Base-by-base conservation (phyloP, 2,888 invertebrate genomes). In the Sarcophaga rosellei region DNA sequence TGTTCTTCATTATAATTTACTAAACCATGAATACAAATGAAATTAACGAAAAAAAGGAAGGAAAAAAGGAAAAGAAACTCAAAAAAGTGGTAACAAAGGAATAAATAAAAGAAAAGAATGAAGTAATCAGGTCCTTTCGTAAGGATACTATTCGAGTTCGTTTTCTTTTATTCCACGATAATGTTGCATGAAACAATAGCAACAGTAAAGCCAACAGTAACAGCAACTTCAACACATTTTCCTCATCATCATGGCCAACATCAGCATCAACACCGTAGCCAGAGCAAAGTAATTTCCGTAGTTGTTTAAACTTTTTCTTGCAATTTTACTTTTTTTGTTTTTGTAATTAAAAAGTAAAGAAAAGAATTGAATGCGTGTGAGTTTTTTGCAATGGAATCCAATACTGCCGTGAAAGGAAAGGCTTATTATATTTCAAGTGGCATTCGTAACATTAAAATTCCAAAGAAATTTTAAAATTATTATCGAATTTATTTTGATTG, bases 111-210 rank as follows among this genome's bases (percentile, higher is more conserved):
- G 35, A 17, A 17, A 11, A 70, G 44, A 20, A 81, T 57, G 85
- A 86, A 75, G 73, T 84, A 84, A 84, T 79, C 68, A 84, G 84
- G 79, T 79, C 85, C 84, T 78, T 62, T 80, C 82, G 77, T 65
- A 23, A 77, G 77, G 68, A 86, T 73, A 72, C 74, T 59, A 57
- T 77, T 44, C 17, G 45, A n/a, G 69, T 70, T 11, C 44, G 10
- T 76, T 63, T 62, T 69, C 21, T 75, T 75, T 81, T 75, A 69
- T 45, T 73, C n/a, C 11, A 44, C 35, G 4, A 6, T 68, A 59
- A 45, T 74, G 44, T 63, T 77, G 57, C 35, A 44, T 57, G 17
- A 44, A 78, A 66, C 65, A 77, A 57, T 63, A 72, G 23, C 44
- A 47, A 15, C 25, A n/a, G 77, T 21, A 21, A 70, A 45, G 17